These are phyloP conservation scores for Sardinella longiceps DNA, from an alignment of 2,797 vertebrate genomes.

Conservation along the genomic window DNA sequence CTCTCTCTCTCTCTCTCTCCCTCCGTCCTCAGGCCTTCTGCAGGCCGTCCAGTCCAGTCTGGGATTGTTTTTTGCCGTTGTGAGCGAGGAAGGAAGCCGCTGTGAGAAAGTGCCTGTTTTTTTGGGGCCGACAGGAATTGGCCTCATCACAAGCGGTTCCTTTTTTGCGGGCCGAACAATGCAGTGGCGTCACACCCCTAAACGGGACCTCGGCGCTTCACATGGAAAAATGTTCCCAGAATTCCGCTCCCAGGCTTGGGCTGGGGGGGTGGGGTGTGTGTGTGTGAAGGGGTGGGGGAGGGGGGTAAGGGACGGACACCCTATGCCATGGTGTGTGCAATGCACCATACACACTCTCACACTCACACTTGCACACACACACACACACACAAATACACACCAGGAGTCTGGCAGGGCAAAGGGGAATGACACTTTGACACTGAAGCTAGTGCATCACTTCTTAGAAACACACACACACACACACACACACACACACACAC, in stretches of 20 bases:
- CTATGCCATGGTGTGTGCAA: conserved; percentile 47
- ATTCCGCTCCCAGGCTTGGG: conserved; percentile 81
- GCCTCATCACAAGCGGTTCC: conserved; percentile 82
- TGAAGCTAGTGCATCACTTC: background rate
- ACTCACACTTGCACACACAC: background rate
- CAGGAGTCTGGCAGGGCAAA: conserved; percentile 20
- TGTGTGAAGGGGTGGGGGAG: conserved; percentile 62
- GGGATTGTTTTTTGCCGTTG: conserved; percentile 81
- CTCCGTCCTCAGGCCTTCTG: conserved; percentile 46
- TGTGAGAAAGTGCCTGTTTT: conserved; percentile 86
- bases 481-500: background rate
- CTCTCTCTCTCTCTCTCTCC: conserved; percentile 58
- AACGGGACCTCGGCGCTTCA: conserved; percentile 80
- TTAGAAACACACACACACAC: background rate
- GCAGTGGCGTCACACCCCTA: conserved; percentile 82
- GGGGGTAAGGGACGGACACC: conserved; percentile 60
- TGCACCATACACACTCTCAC: background rate
- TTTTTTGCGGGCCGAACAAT: conserved; percentile 82
- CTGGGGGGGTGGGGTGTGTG: conserved; percentile 72
- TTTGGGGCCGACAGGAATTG: conserved; percentile 83
- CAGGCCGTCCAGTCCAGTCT: conserved; percentile 70
- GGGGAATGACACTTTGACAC: conserved; percentile 11
- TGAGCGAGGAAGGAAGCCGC: conserved; percentile 81
- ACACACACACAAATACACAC: conserved; percentile 9
- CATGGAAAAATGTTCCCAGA: conserved; percentile 84